phyloP scores from a whole-genome alignment of 2,888 invertebrate genomes.

The Macaria notata region DNA sequence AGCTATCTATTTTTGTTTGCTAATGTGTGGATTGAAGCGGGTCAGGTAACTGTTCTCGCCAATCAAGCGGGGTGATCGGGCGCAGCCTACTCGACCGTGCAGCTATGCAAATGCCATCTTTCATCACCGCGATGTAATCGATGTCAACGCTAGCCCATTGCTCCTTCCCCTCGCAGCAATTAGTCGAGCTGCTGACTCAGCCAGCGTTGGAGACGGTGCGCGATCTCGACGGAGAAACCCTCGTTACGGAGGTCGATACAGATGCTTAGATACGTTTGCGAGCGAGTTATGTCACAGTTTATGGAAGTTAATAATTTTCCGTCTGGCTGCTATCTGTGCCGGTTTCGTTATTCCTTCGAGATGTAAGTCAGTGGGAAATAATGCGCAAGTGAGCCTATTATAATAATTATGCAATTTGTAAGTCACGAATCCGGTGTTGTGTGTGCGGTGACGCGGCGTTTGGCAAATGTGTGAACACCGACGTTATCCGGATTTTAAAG shows the following conservation, averaged over 20 bases:
- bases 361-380: constrained; percentile 49
- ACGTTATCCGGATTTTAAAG: constrained; percentile 10
- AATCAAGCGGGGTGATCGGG: constrained; percentile 45
- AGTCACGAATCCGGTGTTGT: constrained; percentile 22
- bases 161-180: constrained; percentile 35
- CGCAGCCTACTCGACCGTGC: constrained; percentile 46
- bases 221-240: constrained; percentile 62
- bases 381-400: constrained; percentile 34
- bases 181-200: constrained; percentile 38
- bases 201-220: constrained; percentile 48
- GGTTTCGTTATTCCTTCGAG: constrained; percentile 42
- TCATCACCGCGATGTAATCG: constrained; percentile 37
- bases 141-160: constrained; percentile 45
- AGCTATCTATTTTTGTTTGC: constrained; percentile 41
- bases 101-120: constrained; percentile 44
- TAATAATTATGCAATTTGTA: constrained; percentile 40
- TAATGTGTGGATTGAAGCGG: constrained; percentile 46
- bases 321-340: constrained; percentile 59
- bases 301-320: constrained; percentile 58
- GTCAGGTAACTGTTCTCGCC: constrained; percentile 61
- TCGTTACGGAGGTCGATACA: constrained; percentile 48
- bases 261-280: constrained; percentile 56
- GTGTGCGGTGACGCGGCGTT: constrained; percentile 24
- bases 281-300: constrained; percentile 62
- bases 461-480: constrained; percentile 20